These are phyloP conservation scores for Plebejus anna DNA, from an alignment of 2,888 invertebrate species.

Conservation along the genomic window DNA sequence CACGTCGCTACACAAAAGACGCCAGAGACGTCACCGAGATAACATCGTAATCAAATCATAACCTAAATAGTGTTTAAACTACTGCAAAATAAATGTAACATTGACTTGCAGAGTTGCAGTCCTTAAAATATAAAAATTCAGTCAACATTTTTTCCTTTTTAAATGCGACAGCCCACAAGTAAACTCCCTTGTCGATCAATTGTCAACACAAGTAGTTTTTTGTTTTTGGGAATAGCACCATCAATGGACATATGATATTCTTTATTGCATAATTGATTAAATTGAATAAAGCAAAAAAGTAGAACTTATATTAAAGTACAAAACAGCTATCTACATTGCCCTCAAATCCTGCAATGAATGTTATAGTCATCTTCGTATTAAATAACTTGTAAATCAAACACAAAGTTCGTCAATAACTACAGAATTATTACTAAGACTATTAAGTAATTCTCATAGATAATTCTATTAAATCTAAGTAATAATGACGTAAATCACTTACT, in stretches of 20 bases:
- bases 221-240: too few species aligned
- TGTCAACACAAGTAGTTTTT: too few species aligned
- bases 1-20: constrained; percentile 74
- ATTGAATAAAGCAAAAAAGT: too few species aligned
- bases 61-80: constrained; percentile 39
- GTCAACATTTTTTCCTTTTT: neutral
- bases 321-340: too few species aligned
- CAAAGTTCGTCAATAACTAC: neutral
- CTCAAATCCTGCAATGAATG: too few species aligned
- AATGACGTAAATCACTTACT: neutral
- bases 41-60: constrained; percentile 55
- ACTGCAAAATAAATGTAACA: constrained; percentile 2
- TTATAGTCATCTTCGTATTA: too few species aligned
- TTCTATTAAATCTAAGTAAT: neutral
- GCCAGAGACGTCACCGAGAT: constrained; percentile 72
- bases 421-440: neutral
- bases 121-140: neutral
- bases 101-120: neutral
- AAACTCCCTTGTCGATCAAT: too few species aligned
- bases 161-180: neutral
- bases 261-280: too few species aligned
- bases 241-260: too few species aligned
- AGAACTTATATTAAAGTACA: too few species aligned
- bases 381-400: neutral
- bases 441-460: neutral